These are phyloP conservation scores for Brachionus calyciflorus DNA, from an alignment of 1,140 invertebrate species.

Conservation along the genomic window DNA sequence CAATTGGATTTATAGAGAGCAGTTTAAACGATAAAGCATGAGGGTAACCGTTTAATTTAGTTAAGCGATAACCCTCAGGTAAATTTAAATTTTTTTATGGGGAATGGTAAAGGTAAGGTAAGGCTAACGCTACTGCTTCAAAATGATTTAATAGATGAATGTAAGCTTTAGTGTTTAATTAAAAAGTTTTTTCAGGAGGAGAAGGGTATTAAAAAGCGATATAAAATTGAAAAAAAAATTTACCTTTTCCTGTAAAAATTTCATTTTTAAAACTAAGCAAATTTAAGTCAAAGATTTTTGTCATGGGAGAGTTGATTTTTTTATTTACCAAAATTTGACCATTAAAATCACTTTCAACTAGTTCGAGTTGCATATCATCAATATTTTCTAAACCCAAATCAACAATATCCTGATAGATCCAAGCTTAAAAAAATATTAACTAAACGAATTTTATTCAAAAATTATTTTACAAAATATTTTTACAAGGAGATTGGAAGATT, in stretches of 20 bases:
- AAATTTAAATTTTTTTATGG: no score
- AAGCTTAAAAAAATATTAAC: neutral
- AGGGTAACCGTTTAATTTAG: no score
- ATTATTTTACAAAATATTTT: neutral
- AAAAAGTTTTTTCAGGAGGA: no score
- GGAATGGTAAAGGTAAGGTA: no score
- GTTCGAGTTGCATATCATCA: neutral
- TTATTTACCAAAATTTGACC: constrained; percentile 30
- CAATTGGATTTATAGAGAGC: no score
- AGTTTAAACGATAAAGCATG: no score
- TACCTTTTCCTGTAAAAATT: constrained; percentile 44
- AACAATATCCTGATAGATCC: neutral
- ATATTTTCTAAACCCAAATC: neutral
- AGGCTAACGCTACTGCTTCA: no score
- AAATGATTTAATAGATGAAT: no score
- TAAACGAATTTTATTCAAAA: neutral
- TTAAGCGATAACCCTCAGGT: no score
- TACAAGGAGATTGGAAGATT: constrained; percentile 16
- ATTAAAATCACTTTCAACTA: constrained; percentile 29
- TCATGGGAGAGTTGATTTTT: neutral
- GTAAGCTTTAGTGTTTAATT: no score
- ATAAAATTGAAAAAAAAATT: neutral
- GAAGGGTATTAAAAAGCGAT: neutral
- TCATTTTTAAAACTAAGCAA: constrained; percentile 30
- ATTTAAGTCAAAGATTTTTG: constrained; percentile 16